Evolutionary conservation across 1,140 invertebrate genomes (phyloP).

Genomic region (Augochlora pura): DNA sequence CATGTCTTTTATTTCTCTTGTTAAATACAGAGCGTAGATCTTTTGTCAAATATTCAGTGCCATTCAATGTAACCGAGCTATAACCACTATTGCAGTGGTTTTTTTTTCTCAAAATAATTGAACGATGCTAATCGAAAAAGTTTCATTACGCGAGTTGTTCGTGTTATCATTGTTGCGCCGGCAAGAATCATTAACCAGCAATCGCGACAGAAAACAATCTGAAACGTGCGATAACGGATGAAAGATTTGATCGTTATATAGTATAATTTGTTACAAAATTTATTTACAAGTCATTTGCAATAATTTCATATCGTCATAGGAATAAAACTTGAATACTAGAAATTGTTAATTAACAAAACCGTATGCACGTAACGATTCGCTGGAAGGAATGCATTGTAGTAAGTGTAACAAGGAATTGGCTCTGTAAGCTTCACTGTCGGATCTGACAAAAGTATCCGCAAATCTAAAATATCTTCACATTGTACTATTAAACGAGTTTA

Average conservation of each 20-base stretch:
- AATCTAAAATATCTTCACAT: background rate
- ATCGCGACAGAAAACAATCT: background rate
- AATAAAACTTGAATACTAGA: background rate
- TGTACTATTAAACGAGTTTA: background rate
- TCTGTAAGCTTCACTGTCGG: background rate
- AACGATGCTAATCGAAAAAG: background rate
- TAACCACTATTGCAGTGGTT: background rate
- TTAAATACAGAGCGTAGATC: conserved; percentile 22
- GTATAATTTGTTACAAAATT: conserved; percentile 3
- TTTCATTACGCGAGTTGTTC: background rate
- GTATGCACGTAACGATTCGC: too few species aligned
- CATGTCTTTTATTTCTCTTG: background rate
- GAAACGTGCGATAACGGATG: background rate
- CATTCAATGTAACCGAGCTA: background rate
- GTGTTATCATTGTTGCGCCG: conserved; percentile 8
- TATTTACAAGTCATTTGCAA: background rate
- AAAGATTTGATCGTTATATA: background rate
- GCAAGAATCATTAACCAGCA: conserved; percentile 5
- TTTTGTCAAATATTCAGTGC: background rate
- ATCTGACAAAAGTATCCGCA: background rate
- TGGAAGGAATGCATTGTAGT: background rate
- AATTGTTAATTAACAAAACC: background rate
- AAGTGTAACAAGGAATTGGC: background rate
- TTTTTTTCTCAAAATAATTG: background rate
- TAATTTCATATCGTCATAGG: background rate